A percentile compares a stretch with the other conserved stretches of the same genome.
Conservation (phyloP, 2,113 vertebrate genomes). For the Caranx ignobilis region DNA sequence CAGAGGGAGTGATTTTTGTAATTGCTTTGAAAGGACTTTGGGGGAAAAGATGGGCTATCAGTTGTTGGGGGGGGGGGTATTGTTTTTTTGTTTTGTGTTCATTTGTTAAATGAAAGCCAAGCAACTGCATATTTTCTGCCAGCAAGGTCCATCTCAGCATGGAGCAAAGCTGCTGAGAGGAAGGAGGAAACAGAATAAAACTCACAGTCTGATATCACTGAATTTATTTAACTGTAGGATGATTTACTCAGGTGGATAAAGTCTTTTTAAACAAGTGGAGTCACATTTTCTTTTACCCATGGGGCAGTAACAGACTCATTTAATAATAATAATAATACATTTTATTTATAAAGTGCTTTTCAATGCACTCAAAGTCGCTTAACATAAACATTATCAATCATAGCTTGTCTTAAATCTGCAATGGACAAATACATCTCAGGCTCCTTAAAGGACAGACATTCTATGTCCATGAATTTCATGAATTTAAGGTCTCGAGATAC, state of each 20-base stretch:
- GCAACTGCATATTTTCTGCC: conserved; percentile 5
- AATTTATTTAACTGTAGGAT: conserved; percentile 1
- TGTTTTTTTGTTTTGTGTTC: neutral
- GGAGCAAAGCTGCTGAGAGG: conserved; percentile 23
- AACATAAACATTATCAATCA: no score
- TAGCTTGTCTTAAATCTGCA: no score
- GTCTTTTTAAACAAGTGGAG: neutral
- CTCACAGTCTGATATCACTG: conserved; percentile 15
- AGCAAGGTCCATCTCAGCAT: neutral
- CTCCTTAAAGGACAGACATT: neutral
- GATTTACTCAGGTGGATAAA: neutral
- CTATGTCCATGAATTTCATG: neutral
- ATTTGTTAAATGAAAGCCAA: conserved; percentile 11
- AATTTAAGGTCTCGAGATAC: conserved; percentile 19
- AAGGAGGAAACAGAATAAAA: neutral
- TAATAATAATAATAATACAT: no score
- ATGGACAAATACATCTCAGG: neutral
- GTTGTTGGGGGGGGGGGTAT: neutral
- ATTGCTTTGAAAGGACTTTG: conserved; percentile 47
- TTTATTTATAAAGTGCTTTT: no score
- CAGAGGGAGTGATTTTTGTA: conserved; percentile 34
- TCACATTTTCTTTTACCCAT: neutral
- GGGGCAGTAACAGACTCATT: no score
- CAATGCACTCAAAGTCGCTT: no score
- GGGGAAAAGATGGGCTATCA: conserved; percentile 13